Conservation (phyloP, 2,888 invertebrate species). For the Synergus gifuensis region DNA sequence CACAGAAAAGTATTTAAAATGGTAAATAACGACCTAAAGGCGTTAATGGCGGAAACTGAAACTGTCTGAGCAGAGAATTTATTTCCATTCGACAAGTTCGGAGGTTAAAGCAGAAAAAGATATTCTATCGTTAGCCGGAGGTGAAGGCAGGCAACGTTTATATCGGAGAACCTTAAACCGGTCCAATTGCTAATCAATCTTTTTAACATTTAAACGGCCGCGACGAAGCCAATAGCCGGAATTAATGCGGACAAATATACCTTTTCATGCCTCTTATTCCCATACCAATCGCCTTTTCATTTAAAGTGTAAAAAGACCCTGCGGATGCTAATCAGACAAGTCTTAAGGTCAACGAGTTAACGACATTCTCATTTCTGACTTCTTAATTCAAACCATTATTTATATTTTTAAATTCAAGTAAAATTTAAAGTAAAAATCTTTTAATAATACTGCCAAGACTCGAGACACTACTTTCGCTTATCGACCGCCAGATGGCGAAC, state of each 20-base stretch:
- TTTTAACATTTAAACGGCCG: conserved; percentile 20
- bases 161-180: conserved; percentile 24
- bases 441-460: too few relatives aligned
- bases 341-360: conserved; percentile 25
- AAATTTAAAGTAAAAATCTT: too few relatives aligned
- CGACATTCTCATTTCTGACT: neutral
- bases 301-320: conserved; percentile 1
- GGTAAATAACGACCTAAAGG: neutral
- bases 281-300: conserved; percentile 20
- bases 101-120: conserved; percentile 35
- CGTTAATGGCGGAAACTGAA: conserved; percentile 24
- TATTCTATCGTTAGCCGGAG: conserved; percentile 19
- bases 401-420: neutral
- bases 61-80: conserved; percentile 26
- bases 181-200: conserved; percentile 28
- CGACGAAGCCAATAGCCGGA: neutral
- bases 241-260: conserved; percentile 23
- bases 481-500: neutral
- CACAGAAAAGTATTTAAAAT: conserved; percentile 27
- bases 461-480: too few relatives aligned
- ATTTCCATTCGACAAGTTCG: conserved; percentile 37
- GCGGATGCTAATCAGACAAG: conserved; percentile 27
- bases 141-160: conserved; percentile 26
- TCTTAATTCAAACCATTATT: conserved; percentile 24
- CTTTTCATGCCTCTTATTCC: neutral